Base-by-base conservation (phyloP, 2,888 invertebrate species). In the Schizaphis graminum region DNA sequence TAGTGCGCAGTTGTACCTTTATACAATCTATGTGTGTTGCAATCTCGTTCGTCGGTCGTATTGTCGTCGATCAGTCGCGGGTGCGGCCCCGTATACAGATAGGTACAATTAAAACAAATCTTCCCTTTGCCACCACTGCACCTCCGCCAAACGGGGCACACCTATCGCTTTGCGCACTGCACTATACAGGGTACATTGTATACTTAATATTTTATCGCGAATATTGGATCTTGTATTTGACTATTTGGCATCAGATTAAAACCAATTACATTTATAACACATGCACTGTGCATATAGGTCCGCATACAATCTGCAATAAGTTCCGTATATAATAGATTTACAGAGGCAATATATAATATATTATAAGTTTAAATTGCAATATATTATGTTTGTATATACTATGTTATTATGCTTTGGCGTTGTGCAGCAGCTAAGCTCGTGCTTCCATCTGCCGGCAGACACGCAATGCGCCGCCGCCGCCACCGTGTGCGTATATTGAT, bases 381-480 rank as follows among this genome's bases (percentile, higher is more conserved):
- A 35, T 35, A 21, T 77, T 77, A 77, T 77, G 7, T 77, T 35
- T 21, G 35, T 35, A 8, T 35, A 8, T 21, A 77, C 77, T 35
- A 53, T 41, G n/a, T 16, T 24, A 21, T n/a, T 24, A 21, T n/a
- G 28, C 16, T 41, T 49, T 56, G 41, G 16, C 44, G 44, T 28
- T 1, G 16, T n/a, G 61, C 49, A 24, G 56, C 49, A 1, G 28
- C 56, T 26, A 91, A 94, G 94, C 61, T 53, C 90, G 94, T 94
- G 94, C 94, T 94, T 94, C 94, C 86, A 94, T 94, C 94, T 94
- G 94, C 90, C 91, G 90, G 94, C 90, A 90, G 86, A 67, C 90
- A 24, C 28, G 28, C 85, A 90, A 90, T 57, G 90, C 94, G 94
- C 94, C 94, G 94, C 89, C 93, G 93, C 86, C 92, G 92, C 57